These are phyloP conservation scores for Gasterosteus nipponicus DNA, from an alignment of 2,113 vertebrate species.

Conservation along the genomic window DNA sequence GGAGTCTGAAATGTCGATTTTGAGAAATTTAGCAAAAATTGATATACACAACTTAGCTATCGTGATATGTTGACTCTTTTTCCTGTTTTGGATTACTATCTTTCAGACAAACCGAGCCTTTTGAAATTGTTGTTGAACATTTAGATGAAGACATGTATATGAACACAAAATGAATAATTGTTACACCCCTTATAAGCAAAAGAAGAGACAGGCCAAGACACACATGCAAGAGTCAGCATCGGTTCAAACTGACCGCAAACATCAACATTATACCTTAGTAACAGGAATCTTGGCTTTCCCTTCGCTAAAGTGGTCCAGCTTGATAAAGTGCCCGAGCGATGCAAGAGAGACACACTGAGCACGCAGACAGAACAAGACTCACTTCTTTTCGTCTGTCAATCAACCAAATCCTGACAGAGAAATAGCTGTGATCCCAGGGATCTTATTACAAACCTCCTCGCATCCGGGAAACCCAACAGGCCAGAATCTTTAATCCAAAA, in stretches of 20 bases:
- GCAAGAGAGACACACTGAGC: conserved; percentile 16
- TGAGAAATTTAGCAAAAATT: not conserved
- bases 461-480: conserved; percentile 25
- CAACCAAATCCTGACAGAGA: conserved; percentile 33
- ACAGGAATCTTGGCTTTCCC: not conserved
- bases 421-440: conserved; percentile 37
- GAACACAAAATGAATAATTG: not conserved
- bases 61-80: not conserved
- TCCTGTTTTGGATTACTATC: not conserved
- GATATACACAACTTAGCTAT: too few relatives aligned
- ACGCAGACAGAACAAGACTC: conserved; percentile 17
- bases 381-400: conserved; percentile 29
- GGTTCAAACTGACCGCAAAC: not conserved
- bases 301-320: not conserved
- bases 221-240: not conserved
- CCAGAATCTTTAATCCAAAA: conserved; percentile 51
- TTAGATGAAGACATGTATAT: not conserved
- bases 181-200: not conserved
- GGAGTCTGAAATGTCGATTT: not conserved
- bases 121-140: not conserved
- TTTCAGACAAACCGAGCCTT: not conserved
- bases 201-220: not conserved
- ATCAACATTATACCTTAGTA: not conserved
- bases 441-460: conserved; percentile 62
- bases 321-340: conserved; percentile 16